Conservation (phyloP, 2,888 invertebrate genomes). For the Taphrorychus bicolor region DNA sequence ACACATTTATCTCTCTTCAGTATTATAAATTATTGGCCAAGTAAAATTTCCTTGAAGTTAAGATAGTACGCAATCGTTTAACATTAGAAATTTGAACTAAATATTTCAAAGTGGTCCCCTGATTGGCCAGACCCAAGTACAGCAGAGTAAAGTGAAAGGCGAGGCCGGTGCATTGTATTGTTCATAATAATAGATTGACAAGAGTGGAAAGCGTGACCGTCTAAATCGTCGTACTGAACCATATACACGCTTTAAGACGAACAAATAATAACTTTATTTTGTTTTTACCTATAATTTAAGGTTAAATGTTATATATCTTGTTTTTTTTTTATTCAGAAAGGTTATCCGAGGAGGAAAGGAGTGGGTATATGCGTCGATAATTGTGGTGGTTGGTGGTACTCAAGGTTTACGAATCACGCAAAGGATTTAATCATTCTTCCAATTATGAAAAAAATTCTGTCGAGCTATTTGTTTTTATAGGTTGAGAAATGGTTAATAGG, state of each 20-base stretch:
- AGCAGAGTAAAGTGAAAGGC: constrained; percentile 46
- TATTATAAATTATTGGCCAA: not conserved
- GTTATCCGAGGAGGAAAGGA: constrained; percentile 30
- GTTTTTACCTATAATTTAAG: constrained; percentile 11
- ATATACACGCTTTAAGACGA: constrained; percentile 23
- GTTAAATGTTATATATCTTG: constrained; percentile 38
- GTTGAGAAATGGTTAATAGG: too few species aligned
- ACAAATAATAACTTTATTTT: constrained; percentile 14
- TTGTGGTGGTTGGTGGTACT: constrained; percentile 18
- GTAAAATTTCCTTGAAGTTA: not conserved
- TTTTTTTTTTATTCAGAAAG: constrained; percentile 30
- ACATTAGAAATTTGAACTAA: constrained; percentile 40
- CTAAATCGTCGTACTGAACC: constrained; percentile 25
- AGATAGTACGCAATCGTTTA: constrained; percentile 22
- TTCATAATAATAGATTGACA: constrained; percentile 50
- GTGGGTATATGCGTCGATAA: constrained; percentile 13
- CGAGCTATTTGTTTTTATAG: too few species aligned
- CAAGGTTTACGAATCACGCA: constrained; percentile 15
- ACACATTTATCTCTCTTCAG: not conserved
- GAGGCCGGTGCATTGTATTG: constrained; percentile 47
- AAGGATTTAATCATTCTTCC: too few species aligned
- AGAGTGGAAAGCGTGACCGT: constrained; percentile 52
- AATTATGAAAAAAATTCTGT: too few species aligned
- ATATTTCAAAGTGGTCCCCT: constrained; percentile 23
- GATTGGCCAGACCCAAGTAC: constrained; percentile 33